These are phyloP conservation scores for Chrysocyon brachyurus DNA, from an alignment of 2,797 vertebrate genomes.

Conservation along the genomic window DNA sequence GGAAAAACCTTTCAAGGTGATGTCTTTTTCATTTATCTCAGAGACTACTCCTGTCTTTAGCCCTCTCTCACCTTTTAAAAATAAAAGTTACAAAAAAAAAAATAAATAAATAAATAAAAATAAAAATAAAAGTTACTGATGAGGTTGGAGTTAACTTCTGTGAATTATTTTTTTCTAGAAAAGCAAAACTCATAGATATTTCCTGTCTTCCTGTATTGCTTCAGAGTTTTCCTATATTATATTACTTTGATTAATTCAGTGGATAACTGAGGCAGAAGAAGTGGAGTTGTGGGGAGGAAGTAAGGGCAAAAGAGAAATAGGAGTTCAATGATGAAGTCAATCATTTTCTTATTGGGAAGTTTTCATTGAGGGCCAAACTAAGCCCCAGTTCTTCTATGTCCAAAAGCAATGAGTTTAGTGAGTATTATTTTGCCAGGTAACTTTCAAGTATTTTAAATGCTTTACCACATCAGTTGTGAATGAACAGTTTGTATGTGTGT, in stretches of 20 bases:
- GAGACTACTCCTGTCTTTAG: neutral
- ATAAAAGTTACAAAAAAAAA: neutral
- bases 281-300: neutral
- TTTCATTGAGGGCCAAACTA: neutral
- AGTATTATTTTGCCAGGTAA: neutral
- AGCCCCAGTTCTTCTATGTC: neutral
- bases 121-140: neutral
- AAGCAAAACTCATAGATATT: neutral
- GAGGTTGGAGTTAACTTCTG: neutral
- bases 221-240: neutral
- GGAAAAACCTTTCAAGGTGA: neutral
- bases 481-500: neutral
- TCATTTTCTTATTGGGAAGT: neutral
- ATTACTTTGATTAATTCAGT: neutral
- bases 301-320: neutral
- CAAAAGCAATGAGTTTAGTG: neutral
- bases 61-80: neutral
- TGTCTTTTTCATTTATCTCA: constrained; percentile 22
- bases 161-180: neutral
- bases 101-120: too few relatives aligned
- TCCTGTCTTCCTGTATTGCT: neutral
- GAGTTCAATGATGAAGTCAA: neutral
- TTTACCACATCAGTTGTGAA: neutral
- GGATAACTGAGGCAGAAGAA: neutral
- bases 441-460: neutral